Base-by-base conservation (phyloP, 1,140 invertebrate species). In the Cydia fagiglandana region DNA sequence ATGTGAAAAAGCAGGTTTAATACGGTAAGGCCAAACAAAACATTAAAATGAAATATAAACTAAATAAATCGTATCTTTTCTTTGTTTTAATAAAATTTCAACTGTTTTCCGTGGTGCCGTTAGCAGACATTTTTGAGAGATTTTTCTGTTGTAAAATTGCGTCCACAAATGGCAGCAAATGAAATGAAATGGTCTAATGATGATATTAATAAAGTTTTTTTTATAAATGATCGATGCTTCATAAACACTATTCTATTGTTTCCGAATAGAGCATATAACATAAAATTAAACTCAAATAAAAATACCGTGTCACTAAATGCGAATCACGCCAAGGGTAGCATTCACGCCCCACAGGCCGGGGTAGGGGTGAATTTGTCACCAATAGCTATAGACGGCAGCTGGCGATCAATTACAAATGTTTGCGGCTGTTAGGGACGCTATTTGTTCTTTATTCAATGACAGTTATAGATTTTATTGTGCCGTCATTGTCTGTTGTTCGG, bases 341-440 rank as follows among this genome's bases (percentile, higher is more conserved):
- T 70, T 73, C 73, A 73, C 73, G 73, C 73, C 73, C 73, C 15
- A 24, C 38, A 45, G n/a, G 2, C 38, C 13, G 70, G 73, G 73
- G 73, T 15, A 24, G 73, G 86, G 88, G 90, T 81, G 85, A 90
- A 90, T 90, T 86, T 85, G 85, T 87, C 86, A 84, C 88, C 89
- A 91, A 90, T 91, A 83, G 87, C 83, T 78, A 80, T 76, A 78
- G 73, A 38, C 76, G 74, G 84, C 90, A 90, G 90, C 88, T 89
- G 89, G 80, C 81, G 76, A 90, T 91, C 90, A 88, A 89, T 90
- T 88, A 90, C 89, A 88, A 75, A 64, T 87, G 84, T 90, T 90
- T 90, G 88, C 86, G 88, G 85, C 83, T 88, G 88, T 90, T 89
- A 88, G 85, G 86, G 87, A 87, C 79, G 83, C 86, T 80, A 91